A percentile compares a stretch with the other conserved stretches of the same genome.
These are phyloP conservation scores for Mystacornis crossleyi DNA, from an alignment of 2,113 vertebrate species.

Conservation along the genomic window DNA sequence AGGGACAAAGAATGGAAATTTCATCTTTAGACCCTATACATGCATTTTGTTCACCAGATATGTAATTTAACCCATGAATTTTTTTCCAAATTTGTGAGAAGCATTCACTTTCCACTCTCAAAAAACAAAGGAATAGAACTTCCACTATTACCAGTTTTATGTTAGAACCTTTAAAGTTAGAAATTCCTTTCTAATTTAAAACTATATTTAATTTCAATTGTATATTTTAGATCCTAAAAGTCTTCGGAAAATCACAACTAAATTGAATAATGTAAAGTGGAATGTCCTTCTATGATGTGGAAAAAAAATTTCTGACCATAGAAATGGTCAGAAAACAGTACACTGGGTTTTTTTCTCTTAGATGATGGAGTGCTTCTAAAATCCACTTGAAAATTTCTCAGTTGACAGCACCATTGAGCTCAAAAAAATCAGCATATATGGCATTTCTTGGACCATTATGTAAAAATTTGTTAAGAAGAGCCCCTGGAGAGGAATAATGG, in stretches of 20 bases:
- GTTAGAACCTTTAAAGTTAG: background rate
- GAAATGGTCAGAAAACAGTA: background rate
- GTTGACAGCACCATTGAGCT: background rate
- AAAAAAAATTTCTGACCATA: too few relatives aligned
- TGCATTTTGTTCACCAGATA: background rate
- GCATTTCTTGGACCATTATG: background rate
- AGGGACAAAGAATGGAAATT: background rate
- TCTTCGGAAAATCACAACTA: background rate
- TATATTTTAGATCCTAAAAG: background rate
- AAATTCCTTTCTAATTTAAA: background rate
- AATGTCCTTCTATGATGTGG: background rate
- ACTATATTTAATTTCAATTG: background rate
- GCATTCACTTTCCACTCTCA: background rate
- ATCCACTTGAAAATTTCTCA: background rate
- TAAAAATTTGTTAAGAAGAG: background rate
- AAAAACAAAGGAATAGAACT: background rate
- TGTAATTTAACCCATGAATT: background rate
- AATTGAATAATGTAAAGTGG: background rate
- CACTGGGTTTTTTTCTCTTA: accelerated
- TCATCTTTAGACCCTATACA: background rate
- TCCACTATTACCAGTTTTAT: background rate
- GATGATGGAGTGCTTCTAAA: background rate
- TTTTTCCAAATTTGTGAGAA: background rate
- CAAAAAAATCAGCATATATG: background rate
- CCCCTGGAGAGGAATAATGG: background rate